Conservation (phyloP, 2,797 vertebrate species). For the Chrysocyon brachyurus region DNA sequence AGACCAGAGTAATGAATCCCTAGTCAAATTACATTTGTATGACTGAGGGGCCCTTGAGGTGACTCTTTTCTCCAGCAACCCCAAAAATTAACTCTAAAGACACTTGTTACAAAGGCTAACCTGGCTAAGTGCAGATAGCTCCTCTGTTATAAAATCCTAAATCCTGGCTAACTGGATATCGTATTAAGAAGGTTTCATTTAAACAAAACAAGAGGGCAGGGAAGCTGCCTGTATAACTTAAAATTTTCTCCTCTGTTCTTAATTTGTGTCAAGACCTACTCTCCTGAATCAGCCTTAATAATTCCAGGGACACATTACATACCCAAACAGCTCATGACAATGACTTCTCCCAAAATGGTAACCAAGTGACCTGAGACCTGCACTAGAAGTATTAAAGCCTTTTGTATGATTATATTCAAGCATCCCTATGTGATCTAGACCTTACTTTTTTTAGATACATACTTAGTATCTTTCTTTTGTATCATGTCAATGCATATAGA, state of each 20-base stretch:
- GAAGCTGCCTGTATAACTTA: not conserved
- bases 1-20: not conserved
- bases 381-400: not conserved
- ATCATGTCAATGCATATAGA: not conserved
- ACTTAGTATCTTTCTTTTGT: not conserved
- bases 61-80: no score
- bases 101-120: not conserved
- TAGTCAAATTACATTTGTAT: not conserved
- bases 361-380: not conserved
- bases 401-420: not conserved
- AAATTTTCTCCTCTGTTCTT: not conserved
- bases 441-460: not conserved
- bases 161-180: not conserved
- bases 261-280: not conserved
- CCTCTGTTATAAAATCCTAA: slow-evolving; percentile 30
- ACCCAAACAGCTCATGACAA: slow-evolving; percentile 5
- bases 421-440: not conserved
- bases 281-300: not conserved
- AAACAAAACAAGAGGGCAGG: not conserved
- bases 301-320: not conserved
- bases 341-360: not conserved
- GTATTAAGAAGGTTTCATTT: not conserved
- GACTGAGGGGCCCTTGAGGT: not conserved
- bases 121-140: not conserved
- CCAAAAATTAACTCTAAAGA: not conserved